A percentile compares a stretch with the other conserved stretches of the same genome.
Conservation (phyloP, 2,888 invertebrate species). For the Noctua janthina region DNA sequence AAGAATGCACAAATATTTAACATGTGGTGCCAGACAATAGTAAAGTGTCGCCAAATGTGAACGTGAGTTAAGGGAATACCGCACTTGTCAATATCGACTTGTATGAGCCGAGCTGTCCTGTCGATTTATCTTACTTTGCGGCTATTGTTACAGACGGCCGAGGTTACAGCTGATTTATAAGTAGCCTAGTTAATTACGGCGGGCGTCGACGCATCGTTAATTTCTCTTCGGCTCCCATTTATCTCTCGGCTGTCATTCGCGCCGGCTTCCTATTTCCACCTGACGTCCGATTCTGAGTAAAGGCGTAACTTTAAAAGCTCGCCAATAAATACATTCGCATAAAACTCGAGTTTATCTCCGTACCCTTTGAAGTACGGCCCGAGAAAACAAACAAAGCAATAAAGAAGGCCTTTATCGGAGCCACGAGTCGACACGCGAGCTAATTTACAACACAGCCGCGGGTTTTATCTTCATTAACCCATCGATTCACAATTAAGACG, state of each 20-base stretch:
- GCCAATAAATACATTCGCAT: slow-evolving; percentile 87
- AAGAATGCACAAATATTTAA: slow-evolving; percentile 43
- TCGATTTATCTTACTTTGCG: slow-evolving; percentile 89
- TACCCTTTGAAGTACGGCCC: slow-evolving; percentile 89
- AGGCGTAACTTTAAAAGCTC: slow-evolving; percentile 72
- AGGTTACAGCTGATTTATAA: slow-evolving; percentile 88
- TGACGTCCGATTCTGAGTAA: slow-evolving; percentile 72
- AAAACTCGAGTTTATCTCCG: slow-evolving; percentile 88
- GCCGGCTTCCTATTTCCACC: slow-evolving; percentile 75
- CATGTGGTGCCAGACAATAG: slow-evolving; percentile 63
- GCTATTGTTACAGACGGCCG: slow-evolving; percentile 85
- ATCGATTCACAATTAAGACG: slow-evolving; percentile 91
- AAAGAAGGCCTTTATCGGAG: slow-evolving; percentile 90
- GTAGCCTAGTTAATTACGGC: slow-evolving; percentile 86
- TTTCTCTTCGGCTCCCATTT: slow-evolving; percentile 80
- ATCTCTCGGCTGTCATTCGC: slow-evolving; percentile 77
- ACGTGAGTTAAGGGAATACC: slow-evolving; percentile 77
- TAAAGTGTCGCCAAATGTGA: slow-evolving; percentile 72
- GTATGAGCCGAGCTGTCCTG: slow-evolving; percentile 85
- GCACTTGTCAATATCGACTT: slow-evolving; percentile 85
- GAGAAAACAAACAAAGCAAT: slow-evolving; percentile 90
- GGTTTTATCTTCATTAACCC: slow-evolving; percentile 91
- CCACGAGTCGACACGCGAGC: slow-evolving; percentile 90
- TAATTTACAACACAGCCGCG: slow-evolving; percentile 90
- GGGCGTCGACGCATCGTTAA: slow-evolving; percentile 83